Evolutionary conservation across 2,888 invertebrate genomes (phyloP).

Genomic region (Pherbina coryleti): DNA sequence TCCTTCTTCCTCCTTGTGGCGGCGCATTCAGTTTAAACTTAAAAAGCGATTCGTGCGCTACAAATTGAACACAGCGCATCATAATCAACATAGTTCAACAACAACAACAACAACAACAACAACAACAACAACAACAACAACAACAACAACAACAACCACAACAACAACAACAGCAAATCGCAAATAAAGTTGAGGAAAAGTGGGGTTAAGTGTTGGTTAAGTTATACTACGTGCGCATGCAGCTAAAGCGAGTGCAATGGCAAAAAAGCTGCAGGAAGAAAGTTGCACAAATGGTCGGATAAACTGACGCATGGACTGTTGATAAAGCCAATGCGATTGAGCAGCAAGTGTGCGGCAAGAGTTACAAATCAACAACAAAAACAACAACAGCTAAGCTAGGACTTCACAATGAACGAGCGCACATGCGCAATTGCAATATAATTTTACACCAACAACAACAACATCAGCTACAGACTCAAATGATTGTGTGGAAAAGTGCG

Average conservation of each 20-base stretch:
- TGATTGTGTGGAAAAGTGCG: background rate
- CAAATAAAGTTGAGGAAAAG: slow-evolving; percentile 47
- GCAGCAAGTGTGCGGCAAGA: slow-evolving; percentile 27
- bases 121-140: slow-evolving; percentile 28
- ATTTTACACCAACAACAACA: slow-evolving; percentile 50
- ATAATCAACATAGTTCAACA: slow-evolving; percentile 49
- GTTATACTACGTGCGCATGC: slow-evolving; percentile 65
- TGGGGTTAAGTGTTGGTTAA: slow-evolving; percentile 67
- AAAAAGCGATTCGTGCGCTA: slow-evolving; percentile 56
- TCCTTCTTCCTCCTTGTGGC: background rate
- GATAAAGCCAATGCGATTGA: slow-evolving; percentile 36
- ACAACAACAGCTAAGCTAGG: slow-evolving; percentile 13
- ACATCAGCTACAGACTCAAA: background rate
- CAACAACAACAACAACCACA: slow-evolving; percentile 2
- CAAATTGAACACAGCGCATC: slow-evolving; percentile 65
- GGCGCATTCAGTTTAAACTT: slow-evolving; percentile 11
- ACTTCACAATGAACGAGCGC: slow-evolving; percentile 29
- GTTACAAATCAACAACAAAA: slow-evolving; percentile 37
- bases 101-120: slow-evolving; percentile 5
- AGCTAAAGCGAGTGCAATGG: slow-evolving; percentile 3
- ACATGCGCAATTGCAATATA: slow-evolving; percentile 57
- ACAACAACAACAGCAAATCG: slow-evolving; percentile 32
- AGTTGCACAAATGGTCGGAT: background rate
- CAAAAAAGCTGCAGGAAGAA: slow-evolving; percentile 3
- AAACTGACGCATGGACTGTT: slow-evolving; percentile 5